Percentiles rank a stretch among this genome's conserved stretches.
phyloP scores from a whole-genome alignment of 2,797 vertebrate species.

The Dendrocincla tyrannina region DNA sequence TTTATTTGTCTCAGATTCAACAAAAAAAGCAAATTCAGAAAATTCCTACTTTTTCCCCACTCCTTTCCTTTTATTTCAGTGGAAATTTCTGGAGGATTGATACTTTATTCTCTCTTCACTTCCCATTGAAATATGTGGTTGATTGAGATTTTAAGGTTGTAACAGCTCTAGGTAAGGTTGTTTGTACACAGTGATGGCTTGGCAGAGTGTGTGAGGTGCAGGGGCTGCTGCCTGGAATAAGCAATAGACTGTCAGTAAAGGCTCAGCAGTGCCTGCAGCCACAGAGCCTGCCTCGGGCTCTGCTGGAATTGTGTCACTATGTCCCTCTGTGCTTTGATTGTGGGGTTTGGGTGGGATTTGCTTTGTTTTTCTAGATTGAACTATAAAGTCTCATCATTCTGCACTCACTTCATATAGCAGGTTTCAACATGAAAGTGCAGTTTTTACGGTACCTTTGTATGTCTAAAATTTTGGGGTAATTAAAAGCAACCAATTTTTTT shows the following conservation, averaged over 20 bases:
- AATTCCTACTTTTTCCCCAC: not conserved
- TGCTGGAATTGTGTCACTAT: not conserved
- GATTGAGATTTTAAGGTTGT: not conserved
- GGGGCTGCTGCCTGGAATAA: not conserved
- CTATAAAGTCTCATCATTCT: not conserved
- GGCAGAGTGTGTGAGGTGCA: not conserved
- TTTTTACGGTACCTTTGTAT: not conserved
- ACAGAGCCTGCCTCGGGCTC: not conserved
- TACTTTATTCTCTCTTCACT: not conserved
- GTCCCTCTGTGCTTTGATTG: not conserved
- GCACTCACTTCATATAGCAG: not conserved
- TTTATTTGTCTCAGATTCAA: not conserved
- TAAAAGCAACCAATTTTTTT: not conserved
- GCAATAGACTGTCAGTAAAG: not conserved
- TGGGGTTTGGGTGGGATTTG: not conserved
- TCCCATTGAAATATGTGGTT: not conserved
- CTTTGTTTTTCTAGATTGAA: not conserved
- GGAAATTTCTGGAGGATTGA: not conserved
- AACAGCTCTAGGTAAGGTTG: not conserved
- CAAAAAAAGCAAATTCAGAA: not conserved
- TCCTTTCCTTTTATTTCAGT: not conserved
- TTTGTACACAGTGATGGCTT: not conserved
- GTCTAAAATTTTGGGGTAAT: not conserved
- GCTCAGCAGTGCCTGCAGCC: not conserved
- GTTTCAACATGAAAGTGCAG: not conserved